phyloP scores from a whole-genome alignment of 2,113 vertebrate genomes.

The Sorex fumeus region DNA sequence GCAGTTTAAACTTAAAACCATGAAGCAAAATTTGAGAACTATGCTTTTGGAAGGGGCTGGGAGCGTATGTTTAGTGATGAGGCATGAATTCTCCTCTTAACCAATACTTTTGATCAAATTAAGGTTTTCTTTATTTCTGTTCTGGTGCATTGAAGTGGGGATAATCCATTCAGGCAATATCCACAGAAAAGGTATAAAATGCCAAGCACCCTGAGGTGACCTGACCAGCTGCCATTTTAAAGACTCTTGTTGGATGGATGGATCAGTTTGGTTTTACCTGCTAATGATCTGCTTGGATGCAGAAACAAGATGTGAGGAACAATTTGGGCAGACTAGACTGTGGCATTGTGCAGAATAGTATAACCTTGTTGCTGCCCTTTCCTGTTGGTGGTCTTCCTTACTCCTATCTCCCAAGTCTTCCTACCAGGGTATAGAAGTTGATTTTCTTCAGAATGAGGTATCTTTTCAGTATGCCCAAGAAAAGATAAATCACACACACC shows the following conservation, averaged over 20 bases:
- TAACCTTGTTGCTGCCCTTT: background rate
- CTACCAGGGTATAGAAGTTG: background rate
- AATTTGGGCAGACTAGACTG: slow-evolving; percentile 9
- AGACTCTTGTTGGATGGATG: slow-evolving; percentile 62
- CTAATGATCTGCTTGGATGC: slow-evolving; percentile 63
- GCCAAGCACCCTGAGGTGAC: background rate
- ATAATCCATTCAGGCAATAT: slow-evolving; percentile 23
- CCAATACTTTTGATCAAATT: slow-evolving; percentile 1
- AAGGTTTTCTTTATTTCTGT: slow-evolving; percentile 43
- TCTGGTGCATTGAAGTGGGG: background rate
- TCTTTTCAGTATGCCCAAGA: background rate
- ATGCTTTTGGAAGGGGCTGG: slow-evolving; percentile 41
- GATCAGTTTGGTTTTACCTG: slow-evolving; percentile 72
- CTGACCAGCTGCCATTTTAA: slow-evolving; percentile 48
- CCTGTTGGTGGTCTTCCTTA: rapidly evolving
- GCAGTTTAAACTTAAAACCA: background rate
- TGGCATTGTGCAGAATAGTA: background rate
- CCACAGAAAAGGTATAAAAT: background rate
- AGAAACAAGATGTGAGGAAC: slow-evolving; percentile 51
- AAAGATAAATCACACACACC: background rate
- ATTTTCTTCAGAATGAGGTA: slow-evolving; percentile 7
- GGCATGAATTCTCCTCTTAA: slow-evolving; percentile 14
- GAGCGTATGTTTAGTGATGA: slow-evolving; percentile 27
- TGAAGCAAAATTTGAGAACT: background rate
- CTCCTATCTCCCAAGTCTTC: background rate